Evolutionary conservation across 2,888 invertebrate species (phyloP).

Genomic region (Argyresthia albistria): DNA sequence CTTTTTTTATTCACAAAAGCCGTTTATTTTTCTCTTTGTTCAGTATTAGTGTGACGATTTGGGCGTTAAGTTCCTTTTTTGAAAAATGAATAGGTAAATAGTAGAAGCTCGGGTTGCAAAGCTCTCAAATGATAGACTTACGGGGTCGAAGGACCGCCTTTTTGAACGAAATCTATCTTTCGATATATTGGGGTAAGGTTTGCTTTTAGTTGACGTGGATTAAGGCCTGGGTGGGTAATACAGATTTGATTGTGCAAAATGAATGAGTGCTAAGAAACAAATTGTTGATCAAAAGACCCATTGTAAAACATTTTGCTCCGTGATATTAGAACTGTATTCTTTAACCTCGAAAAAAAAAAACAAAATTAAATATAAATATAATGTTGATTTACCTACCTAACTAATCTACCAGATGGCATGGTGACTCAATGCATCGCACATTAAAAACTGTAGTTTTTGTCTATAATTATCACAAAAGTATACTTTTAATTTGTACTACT

Average conservation of each 20-base stretch:
- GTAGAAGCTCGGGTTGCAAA: slow-evolving; percentile 55
- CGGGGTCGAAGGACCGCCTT: background rate
- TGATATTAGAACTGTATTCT: too few relatives aligned
- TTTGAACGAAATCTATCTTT: too few relatives aligned
- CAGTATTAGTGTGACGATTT: slow-evolving; percentile 64
- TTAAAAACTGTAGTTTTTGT: slow-evolving; percentile 21
- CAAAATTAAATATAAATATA: too few relatives aligned
- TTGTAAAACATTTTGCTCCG: background rate
- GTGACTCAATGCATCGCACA: too few relatives aligned
- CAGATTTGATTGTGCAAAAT: slow-evolving; percentile 3
- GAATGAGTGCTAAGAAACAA: slow-evolving; percentile 1
- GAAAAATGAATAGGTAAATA: slow-evolving; percentile 71
- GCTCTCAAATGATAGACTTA: slow-evolving; percentile 42
- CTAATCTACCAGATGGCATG: too few relatives aligned
- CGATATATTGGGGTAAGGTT: background rate
- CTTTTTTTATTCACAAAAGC: slow-evolving; percentile 51
- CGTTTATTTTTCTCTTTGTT: slow-evolving; percentile 69
- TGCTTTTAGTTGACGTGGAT: background rate
- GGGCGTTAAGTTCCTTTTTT: slow-evolving; percentile 69
- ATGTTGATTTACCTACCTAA: too few relatives aligned
- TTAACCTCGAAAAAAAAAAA: too few relatives aligned
- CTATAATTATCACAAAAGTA: too few relatives aligned
- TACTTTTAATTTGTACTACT: too few relatives aligned
- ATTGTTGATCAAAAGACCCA: background rate
- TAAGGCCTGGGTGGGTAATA: slow-evolving; percentile 1